phyloP scores from a whole-genome alignment of 2,113 vertebrate species.

The Chionomys nivalis region DNA sequence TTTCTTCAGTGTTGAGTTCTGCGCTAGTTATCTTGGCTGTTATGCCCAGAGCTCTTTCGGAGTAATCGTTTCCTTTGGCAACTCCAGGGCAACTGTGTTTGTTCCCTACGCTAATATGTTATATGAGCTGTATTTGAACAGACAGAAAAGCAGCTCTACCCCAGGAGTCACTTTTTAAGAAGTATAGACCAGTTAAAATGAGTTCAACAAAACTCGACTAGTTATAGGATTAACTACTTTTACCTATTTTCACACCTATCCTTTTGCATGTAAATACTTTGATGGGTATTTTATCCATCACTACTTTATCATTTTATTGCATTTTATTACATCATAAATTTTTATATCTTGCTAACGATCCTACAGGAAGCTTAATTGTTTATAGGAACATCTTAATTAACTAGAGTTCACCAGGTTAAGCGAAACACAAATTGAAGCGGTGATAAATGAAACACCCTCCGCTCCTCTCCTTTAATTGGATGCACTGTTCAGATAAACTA shows the following conservation, averaged over 20 bases:
- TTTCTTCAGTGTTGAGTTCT: not conserved
- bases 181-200: not conserved
- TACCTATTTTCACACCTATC: conserved; percentile 77
- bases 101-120: not conserved
- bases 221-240: conserved; percentile 44
- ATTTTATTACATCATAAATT: conserved; percentile 89
- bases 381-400: conserved; percentile 89
- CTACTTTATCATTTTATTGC: conserved; percentile 88
- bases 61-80: not conserved
- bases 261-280: conserved; percentile 76
- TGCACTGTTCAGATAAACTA: conserved; percentile 26
- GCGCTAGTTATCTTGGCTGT: not conserved
- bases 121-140: conserved; percentile 33
- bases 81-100: not conserved
- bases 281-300: conserved; percentile 68
- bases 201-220: not conserved
- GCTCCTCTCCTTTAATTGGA: conserved; percentile 61
- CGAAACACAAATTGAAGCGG: conserved; percentile 85
- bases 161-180: not conserved
- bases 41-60: not conserved
- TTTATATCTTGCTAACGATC: conserved; percentile 89
- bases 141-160: not conserved
- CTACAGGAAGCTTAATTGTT: conserved; percentile 89
- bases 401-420: conserved; percentile 86
- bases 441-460: conserved; percentile 82